Conservation (phyloP, 2,888 invertebrate genomes). For the Drosophila koepferae region DNA sequence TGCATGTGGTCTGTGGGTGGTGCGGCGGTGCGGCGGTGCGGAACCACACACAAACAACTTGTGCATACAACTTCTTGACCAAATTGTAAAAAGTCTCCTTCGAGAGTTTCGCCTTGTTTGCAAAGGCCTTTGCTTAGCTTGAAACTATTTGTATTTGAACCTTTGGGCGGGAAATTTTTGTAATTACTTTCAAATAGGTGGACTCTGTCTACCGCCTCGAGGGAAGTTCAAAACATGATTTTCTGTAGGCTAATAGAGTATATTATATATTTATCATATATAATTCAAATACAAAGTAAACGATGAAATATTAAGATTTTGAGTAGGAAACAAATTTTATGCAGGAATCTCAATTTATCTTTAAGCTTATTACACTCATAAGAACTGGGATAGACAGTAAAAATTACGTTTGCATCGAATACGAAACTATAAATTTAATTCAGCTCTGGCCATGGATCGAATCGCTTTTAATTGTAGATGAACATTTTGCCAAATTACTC, state of each 20-base stretch:
- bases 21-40: background rate
- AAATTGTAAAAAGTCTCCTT: constrained; percentile 42
- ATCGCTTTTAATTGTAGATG: constrained; percentile 67
- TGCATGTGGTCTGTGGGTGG: constrained; percentile 39
- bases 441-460: constrained; percentile 24
- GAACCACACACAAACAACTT: constrained; percentile 25
- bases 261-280: too few species aligned
- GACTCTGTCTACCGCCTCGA: constrained; percentile 3
- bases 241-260: background rate
- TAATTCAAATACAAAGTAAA: too few species aligned
- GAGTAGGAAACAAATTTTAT: background rate
- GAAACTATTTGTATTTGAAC: constrained; percentile 43
- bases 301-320: too few species aligned
- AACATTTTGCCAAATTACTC: constrained; percentile 57
- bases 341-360: constrained; percentile 24
- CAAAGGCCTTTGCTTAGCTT: constrained; percentile 29
- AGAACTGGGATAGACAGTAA: constrained; percentile 38
- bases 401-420: constrained; percentile 53
- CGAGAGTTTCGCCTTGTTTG: constrained; percentile 45
- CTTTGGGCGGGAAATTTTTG: constrained; percentile 55
- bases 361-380: constrained; percentile 32
- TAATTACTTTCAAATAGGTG: constrained; percentile 68
- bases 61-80: constrained; percentile 58
- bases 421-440: constrained; percentile 48
- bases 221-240: constrained; percentile 19